These are phyloP conservation scores for Drosophila rubida DNA, from an alignment of 2,888 invertebrate species.

Conservation along the genomic window DNA sequence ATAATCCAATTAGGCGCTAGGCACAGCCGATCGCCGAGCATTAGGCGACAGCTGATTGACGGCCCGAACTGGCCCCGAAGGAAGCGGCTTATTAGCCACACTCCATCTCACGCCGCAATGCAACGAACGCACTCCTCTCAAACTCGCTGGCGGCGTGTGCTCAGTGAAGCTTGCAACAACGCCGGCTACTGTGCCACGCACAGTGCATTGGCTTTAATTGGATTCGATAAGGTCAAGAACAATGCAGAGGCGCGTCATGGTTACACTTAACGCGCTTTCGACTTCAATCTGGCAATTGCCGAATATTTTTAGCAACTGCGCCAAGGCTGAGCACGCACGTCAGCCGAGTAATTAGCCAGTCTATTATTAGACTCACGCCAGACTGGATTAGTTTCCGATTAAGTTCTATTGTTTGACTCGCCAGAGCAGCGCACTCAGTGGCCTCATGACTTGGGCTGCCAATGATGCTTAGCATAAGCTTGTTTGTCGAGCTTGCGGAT, in stretches of 20 bases:
- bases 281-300: constrained; percentile 39
- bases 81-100: constrained; percentile 75
- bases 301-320: constrained; percentile 28
- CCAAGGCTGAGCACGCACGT: constrained; percentile 38
- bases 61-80: constrained; percentile 54
- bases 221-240: constrained; percentile 78
- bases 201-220: constrained; percentile 62
- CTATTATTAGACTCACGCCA: constrained; percentile 18
- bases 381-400: not conserved
- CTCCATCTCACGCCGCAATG: not conserved
- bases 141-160: constrained; percentile 8
- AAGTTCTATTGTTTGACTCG: not conserved
- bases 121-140: not conserved
- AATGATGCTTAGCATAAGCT: not conserved
- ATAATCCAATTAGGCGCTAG: constrained; percentile 74
- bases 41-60: constrained; percentile 81
- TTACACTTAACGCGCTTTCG: constrained; percentile 26
- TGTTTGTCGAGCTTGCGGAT: not conserved
- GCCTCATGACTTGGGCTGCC: not conserved
- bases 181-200: constrained; percentile 75
- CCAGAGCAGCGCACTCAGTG: not conserved
- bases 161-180: constrained; percentile 33
- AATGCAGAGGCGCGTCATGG: constrained; percentile 59
- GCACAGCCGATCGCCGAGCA: constrained; percentile 55
- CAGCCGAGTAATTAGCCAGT: constrained; percentile 14